phyloP scores from a whole-genome alignment of 2,888 invertebrate species.

The Chrysina gloriosa region DNA sequence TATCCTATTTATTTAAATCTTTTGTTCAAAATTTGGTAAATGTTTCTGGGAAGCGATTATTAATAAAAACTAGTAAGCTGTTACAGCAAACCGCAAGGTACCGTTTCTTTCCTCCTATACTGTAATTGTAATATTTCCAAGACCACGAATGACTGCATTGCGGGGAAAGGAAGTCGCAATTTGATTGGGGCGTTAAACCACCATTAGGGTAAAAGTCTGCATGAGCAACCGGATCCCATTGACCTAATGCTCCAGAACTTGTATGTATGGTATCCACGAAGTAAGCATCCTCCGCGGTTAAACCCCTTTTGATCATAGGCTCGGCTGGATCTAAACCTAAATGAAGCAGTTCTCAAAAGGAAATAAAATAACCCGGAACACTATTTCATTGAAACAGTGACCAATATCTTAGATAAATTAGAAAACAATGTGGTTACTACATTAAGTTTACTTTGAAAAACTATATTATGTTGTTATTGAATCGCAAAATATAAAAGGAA shows the following conservation, averaged over 20 bases:
- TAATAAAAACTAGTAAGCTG: no score
- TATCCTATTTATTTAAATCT: no score
- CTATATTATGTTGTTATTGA: no score
- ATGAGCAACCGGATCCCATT: not conserved
- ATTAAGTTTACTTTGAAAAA: no score
- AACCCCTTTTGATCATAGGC: not conserved
- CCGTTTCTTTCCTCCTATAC: not conserved
- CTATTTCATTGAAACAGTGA: no score
- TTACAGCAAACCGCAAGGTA: not conserved
- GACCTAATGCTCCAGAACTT: not conserved
- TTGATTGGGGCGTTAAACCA: not conserved
- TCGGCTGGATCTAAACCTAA: not conserved
- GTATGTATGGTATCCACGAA: constrained; percentile 16
- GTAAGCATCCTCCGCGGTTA: not conserved
- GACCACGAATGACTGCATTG: not conserved
- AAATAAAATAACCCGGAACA: no score
- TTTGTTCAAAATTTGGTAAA: no score
- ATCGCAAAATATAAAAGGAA: no score
- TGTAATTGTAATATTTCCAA: not conserved
- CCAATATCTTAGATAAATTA: no score
- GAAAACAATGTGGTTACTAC: no score
- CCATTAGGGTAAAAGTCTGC: constrained; percentile 14
- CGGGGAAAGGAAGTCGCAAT: not conserved
- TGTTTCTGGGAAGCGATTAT: no score
- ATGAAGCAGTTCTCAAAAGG: no score